Percentiles rank a stretch among this genome's conserved stretches.
These are phyloP conservation scores for Raja brachyura DNA, from an alignment of 2,113 vertebrate genomes.

Conservation along the genomic window DNA sequence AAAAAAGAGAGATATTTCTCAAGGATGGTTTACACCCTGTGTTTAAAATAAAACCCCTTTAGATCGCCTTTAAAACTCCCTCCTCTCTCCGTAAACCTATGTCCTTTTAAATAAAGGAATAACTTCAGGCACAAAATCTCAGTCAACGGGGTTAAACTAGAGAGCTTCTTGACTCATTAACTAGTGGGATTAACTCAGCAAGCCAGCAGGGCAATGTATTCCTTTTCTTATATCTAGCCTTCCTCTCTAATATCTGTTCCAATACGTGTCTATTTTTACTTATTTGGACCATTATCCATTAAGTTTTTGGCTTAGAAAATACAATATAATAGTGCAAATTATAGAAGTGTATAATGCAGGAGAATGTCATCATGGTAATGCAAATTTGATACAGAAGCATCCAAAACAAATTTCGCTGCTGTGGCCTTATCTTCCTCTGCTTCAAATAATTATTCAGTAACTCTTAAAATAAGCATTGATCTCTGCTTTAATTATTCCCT, in stretches of 20 bases:
- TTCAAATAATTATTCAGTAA: constrained; percentile 28
- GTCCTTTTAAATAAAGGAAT: too few species aligned
- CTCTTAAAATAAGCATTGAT: constrained; percentile 21
- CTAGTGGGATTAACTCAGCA: not conserved
- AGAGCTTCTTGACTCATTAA: not conserved
- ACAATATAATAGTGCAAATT: not conserved
- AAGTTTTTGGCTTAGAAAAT: not conserved
- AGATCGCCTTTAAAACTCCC: too few species aligned
- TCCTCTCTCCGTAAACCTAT: too few species aligned
- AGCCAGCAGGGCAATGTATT: not conserved
- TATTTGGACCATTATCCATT: not conserved
- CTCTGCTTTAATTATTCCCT: constrained; percentile 15
- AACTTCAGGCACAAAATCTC: not conserved
- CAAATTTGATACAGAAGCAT: not conserved
- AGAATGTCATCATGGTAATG: not conserved
- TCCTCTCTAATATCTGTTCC: not conserved
- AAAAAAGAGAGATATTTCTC: too few species aligned
- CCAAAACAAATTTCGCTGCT: not conserved
- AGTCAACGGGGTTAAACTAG: not conserved
- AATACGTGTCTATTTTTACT: not conserved
- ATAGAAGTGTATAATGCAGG: not conserved
- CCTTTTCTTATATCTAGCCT: not conserved
- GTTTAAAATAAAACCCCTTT: too few species aligned
- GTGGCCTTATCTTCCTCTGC: constrained; percentile 4
- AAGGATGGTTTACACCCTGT: too few species aligned